These are phyloP conservation scores for Melipona bicolor DNA, from an alignment of 2,888 invertebrate species.

Conservation along the genomic window DNA sequence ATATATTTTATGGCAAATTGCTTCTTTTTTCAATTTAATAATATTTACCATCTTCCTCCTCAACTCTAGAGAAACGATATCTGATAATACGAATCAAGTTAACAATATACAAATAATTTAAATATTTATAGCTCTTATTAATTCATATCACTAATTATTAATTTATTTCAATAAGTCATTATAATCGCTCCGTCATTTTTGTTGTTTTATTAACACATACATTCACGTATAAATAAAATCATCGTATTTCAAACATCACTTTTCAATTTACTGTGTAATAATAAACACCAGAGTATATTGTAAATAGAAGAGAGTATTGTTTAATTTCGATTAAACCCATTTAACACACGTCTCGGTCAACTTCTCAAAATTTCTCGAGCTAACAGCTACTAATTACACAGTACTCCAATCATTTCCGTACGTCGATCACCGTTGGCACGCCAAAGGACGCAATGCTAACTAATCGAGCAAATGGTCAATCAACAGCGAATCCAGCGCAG, in stretches of 20 bases:
- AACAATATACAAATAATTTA: no score
- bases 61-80: no score
- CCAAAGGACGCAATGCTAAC: background rate
- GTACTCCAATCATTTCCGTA: background rate
- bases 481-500: background rate
- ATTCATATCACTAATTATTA: no score
- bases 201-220: no score
- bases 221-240: background rate
- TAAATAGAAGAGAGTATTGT: background rate
- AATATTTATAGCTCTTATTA: no score
- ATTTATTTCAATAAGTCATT: no score
- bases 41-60: no score
- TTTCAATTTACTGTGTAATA: background rate
- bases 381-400: background rate
- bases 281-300: background rate
- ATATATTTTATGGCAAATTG: no score
- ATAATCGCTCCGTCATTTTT: no score
- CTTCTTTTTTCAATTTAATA: no score
- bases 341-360: no score
- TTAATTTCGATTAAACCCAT: background rate
- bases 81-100: no score
- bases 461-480: slow-evolving; percentile 8
- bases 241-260: background rate
- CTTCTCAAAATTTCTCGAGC: background rate
- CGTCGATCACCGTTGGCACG: background rate